Percentiles rank a stretch among this genome's conserved stretches.
Evolutionary conservation across 2,888 invertebrate genomes (phyloP).

Genomic region (Serrognathus titanus): DNA sequence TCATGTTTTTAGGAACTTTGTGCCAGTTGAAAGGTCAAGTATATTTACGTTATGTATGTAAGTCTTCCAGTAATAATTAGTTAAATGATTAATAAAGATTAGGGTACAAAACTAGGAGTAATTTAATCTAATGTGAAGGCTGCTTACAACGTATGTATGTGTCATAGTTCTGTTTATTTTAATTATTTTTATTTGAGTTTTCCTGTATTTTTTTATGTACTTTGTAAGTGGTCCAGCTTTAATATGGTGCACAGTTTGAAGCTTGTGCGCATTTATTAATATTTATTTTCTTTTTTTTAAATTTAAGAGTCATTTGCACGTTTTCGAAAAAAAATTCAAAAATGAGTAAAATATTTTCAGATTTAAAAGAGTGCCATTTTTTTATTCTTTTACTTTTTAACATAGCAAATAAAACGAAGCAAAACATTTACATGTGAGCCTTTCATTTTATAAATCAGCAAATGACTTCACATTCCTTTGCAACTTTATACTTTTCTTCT

Average conservation of each 20-base stretch:
- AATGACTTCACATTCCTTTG: not conserved
- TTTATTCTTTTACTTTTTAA: no score
- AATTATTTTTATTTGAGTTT: not conserved
- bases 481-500: not conserved
- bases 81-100: not conserved
- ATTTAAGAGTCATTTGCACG: no score
- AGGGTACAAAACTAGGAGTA: not conserved
- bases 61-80: not conserved
- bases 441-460: no score
- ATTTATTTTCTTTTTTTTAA: no score
- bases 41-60: conserved; percentile 5
- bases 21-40: conserved; percentile 29
- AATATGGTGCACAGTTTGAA: no score
- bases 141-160: not conserved
- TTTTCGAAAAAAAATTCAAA: not conserved
- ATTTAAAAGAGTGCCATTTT: no score
- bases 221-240: not conserved
- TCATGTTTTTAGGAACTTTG: conserved; percentile 21
- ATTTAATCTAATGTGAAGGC: not conserved
- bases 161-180: not conserved
- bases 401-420: no score
- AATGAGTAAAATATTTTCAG: not conserved
- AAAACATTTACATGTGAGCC: no score
- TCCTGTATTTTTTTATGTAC: not conserved
- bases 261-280: no score